Evolutionary conservation across 2,797 vertebrate species (phyloP).

Genomic region (Sparidentex hasta): DNA sequence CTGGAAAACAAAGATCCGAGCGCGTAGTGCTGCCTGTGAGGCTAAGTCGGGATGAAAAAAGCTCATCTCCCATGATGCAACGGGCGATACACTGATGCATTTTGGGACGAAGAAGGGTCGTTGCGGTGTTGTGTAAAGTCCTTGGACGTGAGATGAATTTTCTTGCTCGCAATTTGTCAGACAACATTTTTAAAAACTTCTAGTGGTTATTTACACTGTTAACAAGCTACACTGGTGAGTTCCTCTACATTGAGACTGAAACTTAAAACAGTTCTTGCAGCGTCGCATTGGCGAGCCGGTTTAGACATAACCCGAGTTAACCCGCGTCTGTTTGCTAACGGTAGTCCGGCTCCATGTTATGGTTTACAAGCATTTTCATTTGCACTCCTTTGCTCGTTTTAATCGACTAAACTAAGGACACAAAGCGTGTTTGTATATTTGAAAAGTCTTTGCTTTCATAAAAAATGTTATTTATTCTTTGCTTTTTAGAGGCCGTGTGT

Average conservation of each 20-base stretch:
- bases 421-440: rapidly evolving
- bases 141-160: constrained; percentile 58
- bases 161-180: not conserved
- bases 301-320: not conserved
- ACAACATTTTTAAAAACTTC: not conserved
- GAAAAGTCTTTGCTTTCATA: rapidly evolving
- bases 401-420: rapidly evolving
- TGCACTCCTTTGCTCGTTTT: too few species aligned
- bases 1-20: rapidly evolving
- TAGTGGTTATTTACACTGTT: not conserved
- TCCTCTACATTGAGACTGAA: not conserved
- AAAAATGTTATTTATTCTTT: not conserved
- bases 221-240: constrained; percentile 60
- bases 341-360: constrained; percentile 40
- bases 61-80: not conserved
- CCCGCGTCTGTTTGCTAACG: not conserved
- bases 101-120: constrained; percentile 85
- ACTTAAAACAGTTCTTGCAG: rapidly evolving
- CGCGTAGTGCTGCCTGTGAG: constrained; percentile 6
- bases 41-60: rapidly evolving
- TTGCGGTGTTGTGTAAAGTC: constrained; percentile 38
- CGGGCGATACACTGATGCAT: constrained; percentile 62
- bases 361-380: not conserved
- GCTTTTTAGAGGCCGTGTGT: constrained; percentile 23
- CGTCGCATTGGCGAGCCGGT: rapidly evolving